phyloP scores from a whole-genome alignment of 2,113 vertebrate species.

The Vulpes ferrilata region DNA sequence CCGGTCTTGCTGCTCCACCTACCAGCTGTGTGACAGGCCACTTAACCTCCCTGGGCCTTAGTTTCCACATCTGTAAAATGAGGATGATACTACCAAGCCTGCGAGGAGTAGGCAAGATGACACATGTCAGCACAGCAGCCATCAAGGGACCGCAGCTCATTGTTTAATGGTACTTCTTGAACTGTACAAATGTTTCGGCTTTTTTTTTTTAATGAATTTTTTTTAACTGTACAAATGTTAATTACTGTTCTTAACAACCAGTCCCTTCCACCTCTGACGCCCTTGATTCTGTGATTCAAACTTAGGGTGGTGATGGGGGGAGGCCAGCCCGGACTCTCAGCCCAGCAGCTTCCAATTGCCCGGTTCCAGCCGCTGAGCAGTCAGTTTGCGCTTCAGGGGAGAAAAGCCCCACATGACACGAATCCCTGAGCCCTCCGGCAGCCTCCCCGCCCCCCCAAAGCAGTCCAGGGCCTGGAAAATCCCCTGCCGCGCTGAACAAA shows the following conservation, averaged over 20 bases:
- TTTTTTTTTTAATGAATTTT: neutral
- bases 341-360: constrained; percentile 53
- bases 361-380: neutral
- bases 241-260: neutral
- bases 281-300: constrained; percentile 13
- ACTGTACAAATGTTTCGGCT: neutral
- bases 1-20: neutral
- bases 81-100: neutral
- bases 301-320: neutral
- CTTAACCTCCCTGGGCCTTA: neutral
- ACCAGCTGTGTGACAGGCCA: neutral
- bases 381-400: constrained; percentile 68
- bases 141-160: neutral
- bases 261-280: neutral
- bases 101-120: neutral
- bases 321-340: constrained; percentile 49
- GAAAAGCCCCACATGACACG: constrained; percentile 65
- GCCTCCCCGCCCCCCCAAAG: constrained; percentile 61
- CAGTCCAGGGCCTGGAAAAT: constrained; percentile 81
- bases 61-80: constrained; percentile 35
- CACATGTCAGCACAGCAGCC: neutral
- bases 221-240: neutral
- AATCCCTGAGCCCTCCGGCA: constrained; percentile 59
- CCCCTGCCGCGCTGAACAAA: constrained; percentile 80
- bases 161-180: neutral